A percentile compares a stretch with the other conserved stretches of the same genome.
Evolutionary conservation across 2,797 vertebrate genomes (phyloP).

Genomic region (Poeciliopsis presidionis): DNA sequence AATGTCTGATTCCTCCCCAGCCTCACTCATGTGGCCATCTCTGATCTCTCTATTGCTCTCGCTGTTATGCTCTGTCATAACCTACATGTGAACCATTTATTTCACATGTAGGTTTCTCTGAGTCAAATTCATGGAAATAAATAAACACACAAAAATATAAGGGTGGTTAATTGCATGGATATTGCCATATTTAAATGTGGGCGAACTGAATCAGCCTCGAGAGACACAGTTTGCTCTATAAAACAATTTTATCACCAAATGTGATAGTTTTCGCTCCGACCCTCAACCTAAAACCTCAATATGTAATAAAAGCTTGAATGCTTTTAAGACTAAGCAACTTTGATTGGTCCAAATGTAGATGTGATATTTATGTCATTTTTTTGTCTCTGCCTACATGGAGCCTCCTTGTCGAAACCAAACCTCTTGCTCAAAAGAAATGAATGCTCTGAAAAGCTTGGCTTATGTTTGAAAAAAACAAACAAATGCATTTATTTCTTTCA

Average conservation of each 20-base stretch:
- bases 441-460: background rate
- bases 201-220: background rate
- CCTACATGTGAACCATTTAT: background rate
- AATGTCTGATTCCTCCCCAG: background rate
- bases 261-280: background rate
- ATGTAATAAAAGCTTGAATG: background rate
- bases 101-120: background rate
- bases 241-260: background rate
- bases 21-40: too few relatives aligned
- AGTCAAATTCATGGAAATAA: background rate
- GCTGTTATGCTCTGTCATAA: background rate
- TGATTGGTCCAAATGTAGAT: background rate
- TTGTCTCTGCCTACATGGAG: background rate
- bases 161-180: background rate
- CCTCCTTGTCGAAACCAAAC: background rate
- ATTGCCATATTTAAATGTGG: background rate
- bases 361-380: background rate
- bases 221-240: background rate
- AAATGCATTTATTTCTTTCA: background rate
- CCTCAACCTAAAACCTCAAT: background rate
- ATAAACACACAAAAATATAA: background rate
- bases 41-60: background rate
- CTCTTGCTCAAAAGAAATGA: background rate
- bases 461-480: background rate
- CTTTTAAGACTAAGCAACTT: background rate